A percentile compares a stretch with the other conserved stretches of the same genome.
Evolutionary conservation across 2,797 vertebrate genomes (phyloP).

Genomic region (Pangasius macronema): DNA sequence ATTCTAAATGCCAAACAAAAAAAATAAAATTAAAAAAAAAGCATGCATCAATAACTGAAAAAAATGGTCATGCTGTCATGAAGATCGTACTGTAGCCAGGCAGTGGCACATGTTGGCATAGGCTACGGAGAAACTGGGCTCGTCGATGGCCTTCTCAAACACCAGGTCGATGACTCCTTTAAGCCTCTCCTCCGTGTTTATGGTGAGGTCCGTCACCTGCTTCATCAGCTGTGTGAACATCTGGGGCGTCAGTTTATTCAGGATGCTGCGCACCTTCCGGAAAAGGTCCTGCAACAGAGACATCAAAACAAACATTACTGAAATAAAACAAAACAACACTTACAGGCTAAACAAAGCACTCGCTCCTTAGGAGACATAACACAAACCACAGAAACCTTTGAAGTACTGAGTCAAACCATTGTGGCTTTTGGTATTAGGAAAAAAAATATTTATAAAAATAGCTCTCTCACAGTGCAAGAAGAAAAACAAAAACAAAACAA

Average conservation of each 20-base stretch:
- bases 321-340: conserved; percentile 7
- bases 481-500: background rate
- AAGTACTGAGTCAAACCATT: background rate
- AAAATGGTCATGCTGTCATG: background rate
- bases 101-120: conserved; percentile 98
- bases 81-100: conserved; percentile 86
- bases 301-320: background rate
- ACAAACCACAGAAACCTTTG: background rate
- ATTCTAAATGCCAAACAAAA: background rate
- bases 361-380: background rate
- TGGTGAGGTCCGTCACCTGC: conserved; percentile 94
- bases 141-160: conserved; percentile 97
- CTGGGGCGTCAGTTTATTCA: conserved; percentile 97
- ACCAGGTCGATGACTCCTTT: conserved; percentile 98
- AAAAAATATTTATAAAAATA: background rate
- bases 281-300: conserved; percentile 82
- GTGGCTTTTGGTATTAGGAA: background rate
- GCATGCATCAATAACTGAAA: background rate
- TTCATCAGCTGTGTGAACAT: conserved; percentile 99
- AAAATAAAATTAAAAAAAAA: too few species aligned
- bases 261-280: conserved; percentile 94
- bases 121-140: conserved; percentile 95
- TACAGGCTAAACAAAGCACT: background rate
- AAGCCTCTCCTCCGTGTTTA: conserved; percentile 94
- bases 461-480: background rate